Evolutionary conservation across 2,113 vertebrate species (phyloP), one percentile per base, ranked within the genome.

Genomic region (Furnarius figulus): DNA sequence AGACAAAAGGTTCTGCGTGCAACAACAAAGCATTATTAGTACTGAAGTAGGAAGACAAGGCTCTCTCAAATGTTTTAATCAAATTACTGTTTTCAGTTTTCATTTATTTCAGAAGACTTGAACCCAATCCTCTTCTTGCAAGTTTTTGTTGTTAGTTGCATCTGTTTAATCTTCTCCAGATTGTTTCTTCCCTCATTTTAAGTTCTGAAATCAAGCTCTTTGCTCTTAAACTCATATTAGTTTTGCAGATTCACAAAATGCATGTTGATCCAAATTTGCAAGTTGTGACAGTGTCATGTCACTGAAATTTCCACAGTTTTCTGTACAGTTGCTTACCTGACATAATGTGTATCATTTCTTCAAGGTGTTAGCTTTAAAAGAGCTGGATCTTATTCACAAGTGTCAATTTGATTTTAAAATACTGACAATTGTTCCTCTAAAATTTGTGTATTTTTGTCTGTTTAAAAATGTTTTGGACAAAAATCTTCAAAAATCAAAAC

Each of bases 341-440:
- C 6, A 30, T 31, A 46, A 13, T 0, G 0, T 8, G 5, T 53
- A 8, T 30, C 3, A 21, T 52, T 77, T 70, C 14, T 14, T 76
- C 33, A 42, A 5, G 67, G 10, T 30, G n/a, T 22, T 42, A 44
- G 9, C 33, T 90, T 65, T 27, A 17, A 67, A 73, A 65, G 20
- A 66, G 8, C 19, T 4, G 2, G 19, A 50, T 50, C 27, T 56
- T 50, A 50, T 12, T 85, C 46, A 65, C 33, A 59, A 46, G 4
- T 22, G 22, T 8, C n/a, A 47, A 65, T 79, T 42, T 55, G 33
- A 28, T 67, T 37, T 72, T 84, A 49, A 46, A 14, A 31, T 62
- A 59, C 47, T 85, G 33, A 33, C 23, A 53, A 4, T 59, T 46
- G 9, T 49, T 77, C 24, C 5, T 77, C 25, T 22, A 23, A 55